phyloP scores from a whole-genome alignment of 2,888 invertebrate genomes.

The Dysmachus trigonus region DNA sequence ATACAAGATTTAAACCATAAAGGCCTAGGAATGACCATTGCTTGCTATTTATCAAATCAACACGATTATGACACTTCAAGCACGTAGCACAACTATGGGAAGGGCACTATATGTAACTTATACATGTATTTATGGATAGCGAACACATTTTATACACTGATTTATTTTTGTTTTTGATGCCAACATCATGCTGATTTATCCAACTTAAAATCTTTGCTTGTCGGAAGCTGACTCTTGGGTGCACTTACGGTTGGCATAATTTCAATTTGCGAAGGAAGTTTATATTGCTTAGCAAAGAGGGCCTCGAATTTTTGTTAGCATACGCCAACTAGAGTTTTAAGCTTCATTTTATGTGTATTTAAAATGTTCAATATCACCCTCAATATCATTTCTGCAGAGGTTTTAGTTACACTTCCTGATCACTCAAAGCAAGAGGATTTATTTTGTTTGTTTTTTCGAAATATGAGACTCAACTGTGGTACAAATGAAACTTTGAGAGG shows the following conservation, averaged over 20 bases:
- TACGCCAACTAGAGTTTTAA: neutral
- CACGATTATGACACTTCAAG: neutral
- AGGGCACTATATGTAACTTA: neutral
- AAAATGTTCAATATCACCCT: neutral
- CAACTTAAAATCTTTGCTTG: slow-evolving; percentile 3
- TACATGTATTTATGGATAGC: neutral
- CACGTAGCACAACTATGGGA: neutral
- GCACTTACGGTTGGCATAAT: neutral
- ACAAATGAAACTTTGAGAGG: neutral
- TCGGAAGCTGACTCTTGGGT: slow-evolving; percentile 1
- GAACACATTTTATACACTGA: neutral
- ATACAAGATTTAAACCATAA: neutral
- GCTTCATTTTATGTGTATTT: neutral
- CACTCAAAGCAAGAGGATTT: neutral
- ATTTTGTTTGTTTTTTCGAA: neutral
- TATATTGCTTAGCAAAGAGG: neutral
- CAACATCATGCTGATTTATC: slow-evolving; percentile 14
- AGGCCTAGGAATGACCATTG: neutral
- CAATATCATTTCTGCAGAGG: neutral
- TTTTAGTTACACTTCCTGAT: neutral
- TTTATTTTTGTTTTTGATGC: slow-evolving; percentile 10
- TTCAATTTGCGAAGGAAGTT: neutral
- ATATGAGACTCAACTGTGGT: neutral
- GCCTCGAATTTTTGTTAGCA: neutral
- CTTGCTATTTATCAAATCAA: neutral